Base-by-base conservation (phyloP, 2,113 vertebrate species). In the Catharus fuscescens region DNA sequence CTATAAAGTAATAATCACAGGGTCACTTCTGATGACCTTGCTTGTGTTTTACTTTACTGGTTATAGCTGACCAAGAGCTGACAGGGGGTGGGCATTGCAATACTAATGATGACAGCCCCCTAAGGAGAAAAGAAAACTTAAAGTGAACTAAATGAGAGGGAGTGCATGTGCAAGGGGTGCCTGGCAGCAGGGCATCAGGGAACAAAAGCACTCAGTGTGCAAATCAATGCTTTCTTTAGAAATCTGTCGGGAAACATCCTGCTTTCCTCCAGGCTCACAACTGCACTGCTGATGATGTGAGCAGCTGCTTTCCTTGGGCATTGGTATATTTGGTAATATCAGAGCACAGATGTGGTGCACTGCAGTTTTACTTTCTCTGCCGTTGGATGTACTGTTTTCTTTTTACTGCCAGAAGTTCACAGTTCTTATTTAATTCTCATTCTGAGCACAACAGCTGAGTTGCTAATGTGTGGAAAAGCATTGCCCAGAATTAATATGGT, bases 401-500 rank as follows among this genome's bases (percentile, higher is more conserved):
- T 78, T 65, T 66, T 70, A 24, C 20, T 80, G 47, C 15, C 29
- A 7, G 17, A 73, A 83, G 13, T 73, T 87, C 78, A 45, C 9
- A 53, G 62, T 20, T 92, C 69, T 90, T 40, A 38, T 72, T 88
- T 65, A 80, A 81, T 91, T 93, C 21, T 82, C 17, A 66, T 91
- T 90, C 79, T 73, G 42, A 90, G 34, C 42, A 73, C 59, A 87
- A 62, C 25, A 82, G 16, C 38, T 73, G 78, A 57, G 54, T 91
- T 73, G 54, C 20, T 92, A 94, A 82, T 76, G 11, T 54, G 36
- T 36, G 34, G 70, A 61, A 93, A 77, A 87, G 36, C 53, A 62
- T 65, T 82, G 52, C 38, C 42, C 71, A 59, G 54, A 90, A 95
- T 94, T 93, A 87, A 91, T 69, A 66, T 69, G 78, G 65, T 62